A percentile compares a stretch with the other conserved stretches of the same genome.
These are phyloP conservation scores for Rhopalosiphum padi DNA, from an alignment of 1,140 invertebrate genomes.

Conservation along the genomic window DNA sequence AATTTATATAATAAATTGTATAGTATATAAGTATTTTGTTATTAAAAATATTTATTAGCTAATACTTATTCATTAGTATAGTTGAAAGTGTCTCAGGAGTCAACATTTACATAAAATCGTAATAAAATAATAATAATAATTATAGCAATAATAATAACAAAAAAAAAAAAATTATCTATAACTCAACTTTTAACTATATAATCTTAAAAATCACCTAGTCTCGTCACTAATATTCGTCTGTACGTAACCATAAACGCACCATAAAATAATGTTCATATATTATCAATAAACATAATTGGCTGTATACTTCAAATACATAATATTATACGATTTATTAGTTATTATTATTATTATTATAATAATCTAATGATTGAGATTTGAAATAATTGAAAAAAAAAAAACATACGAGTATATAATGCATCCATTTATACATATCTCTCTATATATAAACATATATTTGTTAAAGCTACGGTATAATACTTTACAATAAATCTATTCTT, in stretches of 20 bases:
- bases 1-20: background rate
- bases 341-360: background rate
- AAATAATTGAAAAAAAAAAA: background rate
- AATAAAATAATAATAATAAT: background rate
- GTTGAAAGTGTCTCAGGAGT: background rate
- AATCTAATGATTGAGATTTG: background rate
- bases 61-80: background rate
- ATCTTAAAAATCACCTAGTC: background rate
- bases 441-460: background rate
- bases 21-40: background rate
- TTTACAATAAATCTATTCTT: background rate
- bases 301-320: background rate
- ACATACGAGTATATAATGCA: background rate
- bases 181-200: background rate
- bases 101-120: background rate
- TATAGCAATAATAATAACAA: background rate
- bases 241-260: background rate
- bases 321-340: background rate
- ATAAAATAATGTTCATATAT: background rate
- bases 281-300: background rate
- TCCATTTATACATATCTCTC: background rate
- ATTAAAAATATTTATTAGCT: background rate
- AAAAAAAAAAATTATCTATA: background rate
- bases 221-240: background rate
- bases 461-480: background rate